Base-by-base conservation (phyloP, 2,113 vertebrate species). In the Halichoeres trimaculatus region DNA sequence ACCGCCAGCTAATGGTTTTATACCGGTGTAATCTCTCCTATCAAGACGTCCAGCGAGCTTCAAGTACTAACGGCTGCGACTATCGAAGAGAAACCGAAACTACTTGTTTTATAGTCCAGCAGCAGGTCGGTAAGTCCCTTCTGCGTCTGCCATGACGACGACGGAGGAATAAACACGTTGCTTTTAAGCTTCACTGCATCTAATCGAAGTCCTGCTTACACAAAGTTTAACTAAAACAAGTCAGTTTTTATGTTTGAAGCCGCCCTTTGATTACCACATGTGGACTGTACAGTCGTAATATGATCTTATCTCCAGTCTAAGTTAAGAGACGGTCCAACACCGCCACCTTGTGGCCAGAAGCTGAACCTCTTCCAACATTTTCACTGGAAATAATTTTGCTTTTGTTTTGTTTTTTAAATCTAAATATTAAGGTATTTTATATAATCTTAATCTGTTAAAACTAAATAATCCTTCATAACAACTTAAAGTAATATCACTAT, bases 11-110 rank as follows among this genome's bases (percentile, higher is more conserved):
- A 23, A 22, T 10, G 2, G 9, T 0, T 3, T 0, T 8, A 1
- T 9, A 30, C 45, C 69, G 10, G 62, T 16, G 16, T 45, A 16
- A 16, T 5, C 11, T 12, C 41, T 16, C 40, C 1, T 0, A 26
- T 3, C 5, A 11, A 13, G 1, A 30, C 59, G 3, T 2, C 22
- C 20, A 4, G 0, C 0, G 16, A 40, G 11, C 4, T 0, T 0
- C 6, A 1, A 53, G 10, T 17, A 10, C 1, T 0, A 17, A n/a
- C n/a, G n/a, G n/a, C n/a, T n/a, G n/a, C n/a, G n/a, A n/a, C n/a
- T n/a, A n/a, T n/a, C n/a, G n/a, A 64, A 73, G 0, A 14, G 83
- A 89, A 87, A 89, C 19, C 76, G 78, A 89, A 87, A 89, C 30
- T 56, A 52, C 9, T 1, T 16, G 30, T 9, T 56, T 79, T 65